phyloP scores from a whole-genome alignment of 2,888 invertebrate species.

The Biston stratarius region DNA sequence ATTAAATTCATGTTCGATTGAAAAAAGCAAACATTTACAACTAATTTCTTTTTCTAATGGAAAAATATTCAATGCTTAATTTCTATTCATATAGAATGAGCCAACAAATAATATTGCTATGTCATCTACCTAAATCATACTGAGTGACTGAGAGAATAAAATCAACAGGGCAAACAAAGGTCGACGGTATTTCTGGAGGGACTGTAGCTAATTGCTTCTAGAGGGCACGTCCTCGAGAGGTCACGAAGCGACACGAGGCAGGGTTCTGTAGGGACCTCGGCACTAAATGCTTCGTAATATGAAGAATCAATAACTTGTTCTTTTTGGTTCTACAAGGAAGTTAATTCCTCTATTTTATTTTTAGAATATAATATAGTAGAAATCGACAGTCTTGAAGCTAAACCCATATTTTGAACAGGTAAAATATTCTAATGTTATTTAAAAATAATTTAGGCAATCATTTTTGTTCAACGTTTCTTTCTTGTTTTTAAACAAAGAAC shows the following conservation, averaged over 20 bases:
- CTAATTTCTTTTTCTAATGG: no score
- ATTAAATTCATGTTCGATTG: no score
- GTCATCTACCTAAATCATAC: constrained; percentile 13
- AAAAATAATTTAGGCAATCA: no score
- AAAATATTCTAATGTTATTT: not conserved
- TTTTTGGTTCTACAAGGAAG: not conserved
- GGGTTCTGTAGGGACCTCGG: constrained; percentile 8
- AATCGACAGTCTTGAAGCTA: not conserved
- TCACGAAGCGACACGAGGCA: constrained; percentile 43
- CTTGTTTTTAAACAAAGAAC: no score
- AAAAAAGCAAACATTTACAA: no score
- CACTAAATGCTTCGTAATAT: constrained; percentile 8
- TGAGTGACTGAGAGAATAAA: constrained; percentile 46
- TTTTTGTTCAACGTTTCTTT: no score
- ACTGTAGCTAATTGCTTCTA: constrained; percentile 58
- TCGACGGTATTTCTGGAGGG: constrained; percentile 54
- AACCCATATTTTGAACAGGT: no score
- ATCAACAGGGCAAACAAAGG: constrained; percentile 48
- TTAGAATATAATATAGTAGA: not conserved
- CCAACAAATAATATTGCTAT: not conserved
- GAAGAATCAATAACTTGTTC: constrained; percentile 10
- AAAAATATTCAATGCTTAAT: not conserved
- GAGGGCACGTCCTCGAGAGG: constrained; percentile 52
- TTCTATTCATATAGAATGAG: constrained; percentile 3
- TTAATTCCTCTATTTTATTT: not conserved